Evolutionary conservation across 2,113 vertebrate genomes (phyloP), one percentile per base, ranked within the genome.

Genomic region (Notothenia coriiceps): DNA sequence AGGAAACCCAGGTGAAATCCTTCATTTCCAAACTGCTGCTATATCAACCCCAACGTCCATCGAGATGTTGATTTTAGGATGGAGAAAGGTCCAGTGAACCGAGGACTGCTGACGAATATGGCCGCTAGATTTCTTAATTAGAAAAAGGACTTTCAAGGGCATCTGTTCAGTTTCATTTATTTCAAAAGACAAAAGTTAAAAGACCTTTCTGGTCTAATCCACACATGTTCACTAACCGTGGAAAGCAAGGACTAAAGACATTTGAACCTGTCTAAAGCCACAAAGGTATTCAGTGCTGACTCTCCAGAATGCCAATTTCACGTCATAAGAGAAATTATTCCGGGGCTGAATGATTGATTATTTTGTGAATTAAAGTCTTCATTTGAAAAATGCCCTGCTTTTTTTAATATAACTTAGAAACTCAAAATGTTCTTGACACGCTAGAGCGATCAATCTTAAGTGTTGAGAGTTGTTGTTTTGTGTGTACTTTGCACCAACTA

Each of bases 131-230:
- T 87, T 77, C 82, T 74, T 50, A 85, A 86, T 86, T 63, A 74
- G 51, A 81, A 79, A 74, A 55, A 60, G 13, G 43, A 59, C 74
- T 80, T 87, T 87, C 69, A 89, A 89, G 87, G 84, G 57, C 77
- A 76, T 74, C 63, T 74, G n/a, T 69, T 88, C 68, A 71, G 63
- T 87, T 85, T 80, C 64, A 84, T 69, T 72, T 3, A 84, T 63
- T 76, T 46, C 59, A 56, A 74, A 79, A 75, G 25, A 62, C 52
- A 82, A 79, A 74, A 25, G 12, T 65, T 74, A 46, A 40, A 71
- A 85, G 59, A 71, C 44, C 35, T 83, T 66, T 82, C 77, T 59
- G 25, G 59, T 71, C 20, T 69, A 83, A 86, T 82, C 50, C 79
- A 74, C 59, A 77, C 8, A 57, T 57, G 65, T 84, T 74, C 69